Conservation (phyloP, 2,888 invertebrate species). For the Hydropsyche betteni region DNA sequence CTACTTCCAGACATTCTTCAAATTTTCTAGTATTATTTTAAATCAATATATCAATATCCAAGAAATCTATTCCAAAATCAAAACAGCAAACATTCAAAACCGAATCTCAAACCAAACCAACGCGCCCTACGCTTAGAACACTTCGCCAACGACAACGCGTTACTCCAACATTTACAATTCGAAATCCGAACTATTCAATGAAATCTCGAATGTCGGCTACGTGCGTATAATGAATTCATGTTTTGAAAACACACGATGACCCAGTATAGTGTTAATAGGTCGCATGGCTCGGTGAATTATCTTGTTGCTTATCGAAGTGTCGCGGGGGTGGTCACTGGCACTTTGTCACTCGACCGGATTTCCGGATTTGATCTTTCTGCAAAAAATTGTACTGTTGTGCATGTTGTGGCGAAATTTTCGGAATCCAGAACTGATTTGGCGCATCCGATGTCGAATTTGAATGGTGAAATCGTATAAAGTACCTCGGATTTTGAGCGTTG, state of each 20-base stretch:
- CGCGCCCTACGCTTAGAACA: too few species aligned
- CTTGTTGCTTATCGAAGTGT: slow-evolving; percentile 40
- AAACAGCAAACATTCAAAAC: too few species aligned
- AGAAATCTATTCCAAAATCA: too few species aligned
- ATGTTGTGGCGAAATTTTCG: background rate
- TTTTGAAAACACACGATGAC: slow-evolving; percentile 30
- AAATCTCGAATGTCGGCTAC: too few species aligned
- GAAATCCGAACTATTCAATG: background rate
- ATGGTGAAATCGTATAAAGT: too few species aligned
- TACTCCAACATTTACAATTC: background rate
- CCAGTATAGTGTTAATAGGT: slow-evolving; percentile 38
- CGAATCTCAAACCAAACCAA: too few species aligned
- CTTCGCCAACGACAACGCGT: background rate
- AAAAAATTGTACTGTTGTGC: background rate
- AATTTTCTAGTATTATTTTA: too few species aligned
- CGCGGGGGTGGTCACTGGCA: slow-evolving; percentile 40
- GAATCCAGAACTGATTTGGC: too few species aligned
- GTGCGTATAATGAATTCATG: slow-evolving; percentile 4
- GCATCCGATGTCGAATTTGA: too few species aligned
- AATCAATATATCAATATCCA: too few species aligned
- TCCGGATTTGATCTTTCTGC: slow-evolving; percentile 46
- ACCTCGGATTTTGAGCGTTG: too few species aligned
- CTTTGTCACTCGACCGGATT: slow-evolving; percentile 46
- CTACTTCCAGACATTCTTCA: too few species aligned
- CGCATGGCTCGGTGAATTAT: slow-evolving; percentile 32